Base-by-base conservation (phyloP, 2,888 invertebrate species). In the Seira musarum region DNA sequence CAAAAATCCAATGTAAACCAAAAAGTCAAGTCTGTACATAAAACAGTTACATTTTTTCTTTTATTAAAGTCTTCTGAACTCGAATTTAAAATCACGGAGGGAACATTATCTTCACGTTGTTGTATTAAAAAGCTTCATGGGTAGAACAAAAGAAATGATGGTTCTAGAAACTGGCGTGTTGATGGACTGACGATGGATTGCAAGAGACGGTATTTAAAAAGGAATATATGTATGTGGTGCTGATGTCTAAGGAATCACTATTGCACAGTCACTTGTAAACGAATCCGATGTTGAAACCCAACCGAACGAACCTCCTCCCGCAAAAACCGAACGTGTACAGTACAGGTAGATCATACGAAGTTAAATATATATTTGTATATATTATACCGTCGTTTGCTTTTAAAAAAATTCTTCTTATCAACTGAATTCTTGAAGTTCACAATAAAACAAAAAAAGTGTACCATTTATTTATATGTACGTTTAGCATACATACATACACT, bases 221-320 rank as follows among this genome's bases (percentile, higher is more conserved):
- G 8, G 30, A 30, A n/a, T n/a, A n/a, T n/a, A n/a, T n/a, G 30
- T 30, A 25, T 15, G 25, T 8, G 2, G 17, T 21, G 17, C 21
- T 22, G 35, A n/a, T 53, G n/a, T 49, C 15, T 53, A 67, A 46
- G 19, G 2, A 67, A 22, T 67, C 78, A 72, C 78, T 66, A 78
- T 71, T 78, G 67, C 78, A 79, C 78, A 79, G 72, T 72, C 78
- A 79, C 78, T 67, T 71, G n/a, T 8, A 30, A 30, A 17, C 53
- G 6, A 53, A 53, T n/a, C 2, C 53, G 13, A 53, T n/a, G n/a
- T 53, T 8, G 17, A 53, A 53, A 53, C 15, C 17, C 3, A 53
- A 53, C 2, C 15, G n/a, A 3, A 53, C 53, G 53, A 30, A 8
- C 30, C 8, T 30, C 30, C 8, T 30, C 30, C 30, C 8, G 30